phyloP scores from a whole-genome alignment of 2,113 vertebrate genomes.

The Struthio camelus region DNA sequence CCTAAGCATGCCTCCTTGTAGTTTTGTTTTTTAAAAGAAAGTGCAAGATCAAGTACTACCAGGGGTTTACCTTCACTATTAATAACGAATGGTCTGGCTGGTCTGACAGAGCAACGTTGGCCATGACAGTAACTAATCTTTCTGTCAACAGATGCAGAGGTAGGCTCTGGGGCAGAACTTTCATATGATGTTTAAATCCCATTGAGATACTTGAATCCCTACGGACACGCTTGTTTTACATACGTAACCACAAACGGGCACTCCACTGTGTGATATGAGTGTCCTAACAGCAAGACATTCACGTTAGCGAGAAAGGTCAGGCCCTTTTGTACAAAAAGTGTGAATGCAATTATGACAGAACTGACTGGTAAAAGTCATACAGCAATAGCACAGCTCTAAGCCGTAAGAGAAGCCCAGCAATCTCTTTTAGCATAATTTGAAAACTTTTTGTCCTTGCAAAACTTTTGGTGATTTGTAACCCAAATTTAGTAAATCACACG shows the following conservation, averaged over 20 bases:
- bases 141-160: background rate
- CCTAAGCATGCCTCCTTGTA: background rate
- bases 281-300: background rate
- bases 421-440: background rate
- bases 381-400: background rate
- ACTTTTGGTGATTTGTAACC: background rate
- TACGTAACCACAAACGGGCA: background rate
- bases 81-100: background rate
- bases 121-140: background rate
- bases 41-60: background rate
- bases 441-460: constrained; percentile 25
- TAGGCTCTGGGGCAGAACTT: background rate
- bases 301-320: constrained; percentile 5
- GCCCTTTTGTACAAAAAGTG: constrained; percentile 15
- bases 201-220: background rate
- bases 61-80: background rate
- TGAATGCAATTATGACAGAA: background rate
- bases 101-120: background rate
- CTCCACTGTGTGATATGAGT: background rate
- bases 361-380: background rate
- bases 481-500: background rate
- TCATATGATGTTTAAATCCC: background rate
- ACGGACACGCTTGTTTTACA: background rate
- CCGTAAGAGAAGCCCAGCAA: background rate
- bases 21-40: background rate